Evolutionary conservation across 2,113 vertebrate species (phyloP).

Genomic region (Pithys albifrons): DNA sequence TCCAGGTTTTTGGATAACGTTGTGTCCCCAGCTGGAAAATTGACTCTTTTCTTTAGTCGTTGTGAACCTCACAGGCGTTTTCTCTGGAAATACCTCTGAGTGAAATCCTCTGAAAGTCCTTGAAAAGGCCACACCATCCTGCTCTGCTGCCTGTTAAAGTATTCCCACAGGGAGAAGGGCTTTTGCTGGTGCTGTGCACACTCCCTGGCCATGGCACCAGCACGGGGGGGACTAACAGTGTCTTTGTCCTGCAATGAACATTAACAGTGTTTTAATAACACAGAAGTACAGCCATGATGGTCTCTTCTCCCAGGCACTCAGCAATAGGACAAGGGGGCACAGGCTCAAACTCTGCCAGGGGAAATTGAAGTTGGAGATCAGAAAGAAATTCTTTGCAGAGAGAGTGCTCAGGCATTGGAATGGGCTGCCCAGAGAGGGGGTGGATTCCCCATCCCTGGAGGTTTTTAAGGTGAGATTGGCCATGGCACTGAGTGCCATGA

Average conservation of each 20-base stretch:
- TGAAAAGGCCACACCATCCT: neutral
- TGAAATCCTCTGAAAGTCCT: neutral
- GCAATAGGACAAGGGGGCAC: too few relatives aligned
- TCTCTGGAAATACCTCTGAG: neutral
- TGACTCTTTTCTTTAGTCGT: neutral
- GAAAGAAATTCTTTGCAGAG: too few relatives aligned
- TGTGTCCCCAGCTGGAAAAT: neutral
- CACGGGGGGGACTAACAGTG: accelerated
- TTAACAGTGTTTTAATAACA: neutral
- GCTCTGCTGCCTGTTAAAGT: neutral
- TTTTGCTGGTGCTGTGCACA: neutral
- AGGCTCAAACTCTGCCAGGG: too few relatives aligned
- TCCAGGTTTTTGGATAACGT: neutral
- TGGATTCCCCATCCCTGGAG: too few relatives aligned
- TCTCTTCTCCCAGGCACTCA: too few relatives aligned
- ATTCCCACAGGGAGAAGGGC: neutral
- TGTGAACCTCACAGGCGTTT: neutral
- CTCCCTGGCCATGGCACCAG: neutral
- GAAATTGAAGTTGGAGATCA: too few relatives aligned
- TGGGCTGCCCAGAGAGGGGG: too few relatives aligned
- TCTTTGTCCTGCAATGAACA: neutral
- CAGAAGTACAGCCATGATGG: accelerated
- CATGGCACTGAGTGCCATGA: too few relatives aligned
- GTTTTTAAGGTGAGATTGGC: too few relatives aligned
- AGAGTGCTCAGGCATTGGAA: too few relatives aligned